phyloP scores from a whole-genome alignment of 2,888 invertebrate genomes.

The Archips xylosteana region DNA sequence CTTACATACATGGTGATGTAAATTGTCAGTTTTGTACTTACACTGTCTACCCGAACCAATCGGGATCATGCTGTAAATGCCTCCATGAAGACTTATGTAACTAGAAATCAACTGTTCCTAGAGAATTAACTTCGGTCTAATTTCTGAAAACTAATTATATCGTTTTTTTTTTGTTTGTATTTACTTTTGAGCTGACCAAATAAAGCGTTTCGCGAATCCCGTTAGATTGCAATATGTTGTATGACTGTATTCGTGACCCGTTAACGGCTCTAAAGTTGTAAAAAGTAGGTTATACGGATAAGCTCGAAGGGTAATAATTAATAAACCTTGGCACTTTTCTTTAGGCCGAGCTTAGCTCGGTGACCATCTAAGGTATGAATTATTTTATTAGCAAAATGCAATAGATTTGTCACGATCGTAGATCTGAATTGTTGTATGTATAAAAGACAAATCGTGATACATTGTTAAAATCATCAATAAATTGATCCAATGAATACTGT shows the following conservation, averaged over 20 bases:
- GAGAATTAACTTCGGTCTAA: not conserved
- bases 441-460: conserved; percentile 82
- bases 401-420: conserved; percentile 50
- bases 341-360: conserved; percentile 18
- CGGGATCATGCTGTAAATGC: not conserved
- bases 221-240: conserved; percentile 5
- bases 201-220: not conserved
- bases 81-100: not conserved
- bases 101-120: not conserved
- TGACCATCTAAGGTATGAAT: conserved; percentile 16
- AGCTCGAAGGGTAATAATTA: conserved; percentile 1
- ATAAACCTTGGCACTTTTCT: not conserved
- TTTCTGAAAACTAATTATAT: not conserved
- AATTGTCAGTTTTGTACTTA: not conserved
- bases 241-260: not conserved
- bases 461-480: conserved; percentile 76
- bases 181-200: conserved; percentile 1
- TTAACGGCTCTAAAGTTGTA: conserved; percentile 11
- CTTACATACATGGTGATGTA: not conserved
- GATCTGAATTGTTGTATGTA: conserved; percentile 71
- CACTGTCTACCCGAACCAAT: not conserved
- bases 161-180: not conserved
- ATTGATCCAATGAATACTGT: conserved; percentile 56
- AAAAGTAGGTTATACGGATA: not conserved
- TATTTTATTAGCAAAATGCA: conserved; percentile 34